Conservation (phyloP, 2,888 invertebrate genomes). For the Lithophane socia region DNA sequence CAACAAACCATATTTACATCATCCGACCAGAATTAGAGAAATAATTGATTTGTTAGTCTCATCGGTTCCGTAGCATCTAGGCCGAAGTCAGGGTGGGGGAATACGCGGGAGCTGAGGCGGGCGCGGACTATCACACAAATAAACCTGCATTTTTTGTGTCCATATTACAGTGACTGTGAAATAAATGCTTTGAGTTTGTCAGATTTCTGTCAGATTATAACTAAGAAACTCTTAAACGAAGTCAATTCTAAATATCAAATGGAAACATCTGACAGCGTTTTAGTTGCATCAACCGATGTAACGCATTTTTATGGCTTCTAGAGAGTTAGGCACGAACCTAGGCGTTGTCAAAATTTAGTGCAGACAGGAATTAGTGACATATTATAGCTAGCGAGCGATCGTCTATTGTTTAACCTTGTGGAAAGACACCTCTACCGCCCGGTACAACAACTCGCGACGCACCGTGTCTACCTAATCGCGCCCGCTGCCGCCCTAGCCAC, state of each 20-base stretch:
- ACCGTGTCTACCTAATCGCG: too few relatives aligned
- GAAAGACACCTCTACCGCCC: background rate
- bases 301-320: too few relatives aligned
- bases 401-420: background rate
- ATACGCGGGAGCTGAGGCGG: background rate
- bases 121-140: too few relatives aligned
- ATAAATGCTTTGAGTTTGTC: too few relatives aligned
- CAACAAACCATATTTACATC: conserved; percentile 30
- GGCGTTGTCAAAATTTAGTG: too few relatives aligned
- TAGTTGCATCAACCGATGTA: too few relatives aligned
- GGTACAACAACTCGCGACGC: background rate
- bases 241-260: too few relatives aligned
- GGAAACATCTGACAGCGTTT: too few relatives aligned
- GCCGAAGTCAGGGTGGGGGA: background rate
- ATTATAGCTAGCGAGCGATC: background rate
- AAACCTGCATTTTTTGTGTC: background rate
- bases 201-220: too few relatives aligned
- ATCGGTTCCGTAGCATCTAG: background rate
- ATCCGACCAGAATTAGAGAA: conserved; percentile 7
- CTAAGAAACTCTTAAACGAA: too few relatives aligned
- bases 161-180: background rate
- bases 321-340: too few relatives aligned
- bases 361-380: too few relatives aligned
- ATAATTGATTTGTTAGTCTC: conserved; percentile 30
- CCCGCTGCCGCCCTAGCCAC: background rate